Percentiles rank a stretch among this genome's conserved stretches.
Conservation (phyloP, 2,113 vertebrate species). For the Passer montanus region DNA sequence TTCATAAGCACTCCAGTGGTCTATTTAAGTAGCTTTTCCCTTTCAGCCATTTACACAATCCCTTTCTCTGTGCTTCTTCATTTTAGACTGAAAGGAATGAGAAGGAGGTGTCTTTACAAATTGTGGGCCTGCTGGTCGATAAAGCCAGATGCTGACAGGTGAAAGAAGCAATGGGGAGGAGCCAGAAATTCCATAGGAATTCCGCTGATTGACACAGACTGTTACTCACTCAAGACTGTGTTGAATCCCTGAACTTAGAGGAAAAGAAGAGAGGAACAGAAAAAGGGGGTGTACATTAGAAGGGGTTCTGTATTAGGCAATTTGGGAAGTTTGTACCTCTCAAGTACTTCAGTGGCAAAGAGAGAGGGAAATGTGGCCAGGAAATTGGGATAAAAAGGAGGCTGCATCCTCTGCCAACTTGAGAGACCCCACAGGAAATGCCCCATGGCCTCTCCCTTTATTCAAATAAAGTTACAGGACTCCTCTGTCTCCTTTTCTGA, state of each 20-base stretch:
- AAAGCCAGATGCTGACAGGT: neutral
- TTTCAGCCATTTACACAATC: neutral
- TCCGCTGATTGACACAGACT: neutral
- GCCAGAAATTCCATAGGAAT: neutral
- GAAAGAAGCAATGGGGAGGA: neutral
- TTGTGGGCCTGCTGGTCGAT: neutral
- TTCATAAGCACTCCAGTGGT: neutral
- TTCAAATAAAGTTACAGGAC: neutral
- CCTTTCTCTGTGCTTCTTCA: neutral
- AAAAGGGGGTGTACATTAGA: neutral
- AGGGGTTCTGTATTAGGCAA: neutral
- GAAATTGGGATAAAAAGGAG: neutral
- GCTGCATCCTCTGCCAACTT: neutral
- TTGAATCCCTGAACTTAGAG: neutral
- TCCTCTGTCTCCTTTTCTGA: neutral
- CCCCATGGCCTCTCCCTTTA: neutral
- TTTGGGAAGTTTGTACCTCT: neutral
- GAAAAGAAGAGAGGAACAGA: neutral
- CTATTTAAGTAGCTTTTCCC: neutral
- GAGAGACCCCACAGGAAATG: neutral
- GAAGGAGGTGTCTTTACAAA: neutral
- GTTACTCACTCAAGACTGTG: neutral
- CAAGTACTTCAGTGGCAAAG: neutral
- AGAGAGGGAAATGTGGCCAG: accelerated
- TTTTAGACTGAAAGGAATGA: neutral